Evolutionary conservation across 1,140 invertebrate species (phyloP), one percentile per base, ranked within the genome.

Genomic region (Asbolus verrucosus): DNA sequence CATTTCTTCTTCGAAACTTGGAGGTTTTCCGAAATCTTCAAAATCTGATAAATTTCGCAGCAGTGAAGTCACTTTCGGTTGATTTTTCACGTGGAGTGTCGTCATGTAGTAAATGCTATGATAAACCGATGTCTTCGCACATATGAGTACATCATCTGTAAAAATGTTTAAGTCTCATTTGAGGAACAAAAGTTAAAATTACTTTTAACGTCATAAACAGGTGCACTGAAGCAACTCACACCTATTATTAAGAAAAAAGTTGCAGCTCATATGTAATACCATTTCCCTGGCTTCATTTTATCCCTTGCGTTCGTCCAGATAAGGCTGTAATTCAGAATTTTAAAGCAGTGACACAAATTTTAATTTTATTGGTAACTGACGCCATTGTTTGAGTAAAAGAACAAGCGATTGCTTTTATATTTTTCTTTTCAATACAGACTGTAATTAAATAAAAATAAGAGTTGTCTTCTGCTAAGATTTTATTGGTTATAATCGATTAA

Each of bases 241-340:
- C 19, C 19, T 4, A 36, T 63, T 2, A 63, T 63, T 9, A 41
- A 31, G 2, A 63, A 14, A 14, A 63, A 63, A 9, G 6, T 19
- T 27, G 24, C 18, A n/a, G 41, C 21, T 19, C 61, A 13, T 0
- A 63, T 39, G 16, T 63, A 63, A 39, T 41, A 63, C 61, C 61
- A 63, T 19, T 39, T 63, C 1, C 39, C 39, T 13, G 61, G 61
- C 11, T 63, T 39, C 15, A 63, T 39, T 63, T 63, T 36, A 11
- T 63, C 31, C 9, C 3, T 18, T 39, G 39, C 61, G 13, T 39
- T 39, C 6, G 61, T 33, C 61, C 61, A 63, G 21, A 63, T 63
- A 3, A 63, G 8, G 14, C 61, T 63, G 8, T 63, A 63, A 21
- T 63, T 38, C 2, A 63, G 6, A 9, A 39, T 21, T 18, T 63